phyloP scores from a whole-genome alignment of 1,140 invertebrate species.

The Drosophila triauraria region DNA sequence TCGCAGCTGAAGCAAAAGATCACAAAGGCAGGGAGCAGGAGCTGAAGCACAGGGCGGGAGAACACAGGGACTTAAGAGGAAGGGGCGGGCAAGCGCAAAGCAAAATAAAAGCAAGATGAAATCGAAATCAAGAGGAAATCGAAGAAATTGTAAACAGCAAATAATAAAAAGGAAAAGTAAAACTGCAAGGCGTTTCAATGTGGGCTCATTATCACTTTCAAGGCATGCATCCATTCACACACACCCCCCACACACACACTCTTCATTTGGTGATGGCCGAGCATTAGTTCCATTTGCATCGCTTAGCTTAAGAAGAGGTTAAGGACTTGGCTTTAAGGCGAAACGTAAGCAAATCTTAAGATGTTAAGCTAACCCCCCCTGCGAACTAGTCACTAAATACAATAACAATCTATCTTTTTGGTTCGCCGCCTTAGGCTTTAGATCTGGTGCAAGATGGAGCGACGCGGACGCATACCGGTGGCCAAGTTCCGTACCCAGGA shows the following conservation, averaged over 20 bases:
- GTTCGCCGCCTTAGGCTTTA: constrained; percentile 5
- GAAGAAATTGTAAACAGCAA: constrained; percentile 58
- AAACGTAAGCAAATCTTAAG: constrained; percentile 55
- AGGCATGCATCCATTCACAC: constrained; percentile 26
- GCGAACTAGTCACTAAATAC: not conserved
- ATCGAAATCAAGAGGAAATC: constrained; percentile 29
- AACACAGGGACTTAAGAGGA: constrained; percentile 4
- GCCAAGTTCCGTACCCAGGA: constrained; percentile 80
- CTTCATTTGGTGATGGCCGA: constrained; percentile 66
- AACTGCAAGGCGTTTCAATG: constrained; percentile 65
- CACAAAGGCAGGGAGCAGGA: constrained; percentile 15
- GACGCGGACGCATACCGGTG: constrained; percentile 78
- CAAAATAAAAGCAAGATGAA: constrained; percentile 22
- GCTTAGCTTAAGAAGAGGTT: constrained; percentile 69
- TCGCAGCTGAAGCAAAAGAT: constrained; percentile 40
- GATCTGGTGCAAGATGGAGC: constrained; percentile 53
- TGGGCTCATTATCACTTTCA: constrained; percentile 34
- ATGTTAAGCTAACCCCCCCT: not conserved
- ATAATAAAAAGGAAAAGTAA: constrained; percentile 72
- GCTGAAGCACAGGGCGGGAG: constrained; percentile 12
- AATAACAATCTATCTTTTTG: not conserved
- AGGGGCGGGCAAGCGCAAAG: constrained; percentile 9
- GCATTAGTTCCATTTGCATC: constrained; percentile 49
- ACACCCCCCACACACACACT: constrained; percentile 27
- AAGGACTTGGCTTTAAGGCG: constrained; percentile 54